phyloP scores from a whole-genome alignment of 2,113 vertebrate species.

The Nycticorax nycticorax region DNA sequence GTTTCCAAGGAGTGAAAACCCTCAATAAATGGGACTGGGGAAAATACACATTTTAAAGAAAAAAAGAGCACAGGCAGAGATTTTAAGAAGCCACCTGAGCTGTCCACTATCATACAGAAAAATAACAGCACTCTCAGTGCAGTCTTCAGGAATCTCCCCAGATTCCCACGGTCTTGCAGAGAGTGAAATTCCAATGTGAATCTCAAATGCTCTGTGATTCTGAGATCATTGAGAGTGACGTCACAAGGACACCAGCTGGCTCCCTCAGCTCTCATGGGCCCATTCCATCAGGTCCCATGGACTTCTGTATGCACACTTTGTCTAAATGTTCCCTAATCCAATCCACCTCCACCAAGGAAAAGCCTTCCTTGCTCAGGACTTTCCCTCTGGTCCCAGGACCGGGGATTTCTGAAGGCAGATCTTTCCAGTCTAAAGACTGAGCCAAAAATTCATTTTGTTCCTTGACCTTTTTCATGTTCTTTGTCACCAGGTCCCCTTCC shows the following conservation, averaged over 20 bases:
- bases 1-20: not conserved
- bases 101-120: not conserved
- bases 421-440: not conserved
- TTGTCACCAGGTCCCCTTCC: not conserved
- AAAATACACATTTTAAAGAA: not conserved
- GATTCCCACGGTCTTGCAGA: not conserved
- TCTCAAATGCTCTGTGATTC: not conserved
- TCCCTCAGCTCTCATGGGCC: not conserved
- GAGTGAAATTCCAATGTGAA: no score
- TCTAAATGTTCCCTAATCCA: not conserved
- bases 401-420: not conserved
- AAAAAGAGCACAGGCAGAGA: not conserved
- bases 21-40: not conserved
- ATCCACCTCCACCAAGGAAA: not conserved
- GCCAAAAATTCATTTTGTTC: not conserved
- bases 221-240: not conserved
- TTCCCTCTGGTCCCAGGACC: not conserved
- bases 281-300: not conserved
- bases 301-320: not conserved
- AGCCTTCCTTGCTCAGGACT: not conserved
- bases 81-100: not conserved
- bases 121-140: not conserved
- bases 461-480: not conserved
- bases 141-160: not conserved
- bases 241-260: not conserved